These are phyloP conservation scores for Pyrrhia umbra DNA, from an alignment of 2,888 invertebrate genomes.

Conservation along the genomic window DNA sequence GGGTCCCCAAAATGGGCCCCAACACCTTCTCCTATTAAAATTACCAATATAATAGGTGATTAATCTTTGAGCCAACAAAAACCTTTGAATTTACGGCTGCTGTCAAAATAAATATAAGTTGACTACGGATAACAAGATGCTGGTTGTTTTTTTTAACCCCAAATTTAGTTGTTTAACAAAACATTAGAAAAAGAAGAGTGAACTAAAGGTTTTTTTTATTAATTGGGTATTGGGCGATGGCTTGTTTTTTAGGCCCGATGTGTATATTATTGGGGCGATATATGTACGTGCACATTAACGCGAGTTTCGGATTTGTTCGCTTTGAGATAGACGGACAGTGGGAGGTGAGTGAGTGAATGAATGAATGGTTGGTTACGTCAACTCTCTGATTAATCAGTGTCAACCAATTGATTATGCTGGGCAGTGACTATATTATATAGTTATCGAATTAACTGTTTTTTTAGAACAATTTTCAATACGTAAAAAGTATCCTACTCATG, in stretches of 20 bases:
- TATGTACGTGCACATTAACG: conserved; percentile 74
- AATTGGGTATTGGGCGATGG: conserved; percentile 82
- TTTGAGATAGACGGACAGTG: conserved; percentile 68
- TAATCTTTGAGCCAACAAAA: conserved; percentile 84
- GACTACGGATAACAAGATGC: conserved; percentile 74
- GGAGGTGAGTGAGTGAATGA: conserved; percentile 39
- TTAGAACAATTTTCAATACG: too few relatives aligned
- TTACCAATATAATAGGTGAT: conserved; percentile 86
- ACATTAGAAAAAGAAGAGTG: conserved; percentile 79
- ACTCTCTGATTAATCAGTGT: not conserved
- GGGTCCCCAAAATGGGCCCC: conserved; percentile 70
- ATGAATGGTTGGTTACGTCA: conserved; percentile 32
- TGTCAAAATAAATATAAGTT: conserved; percentile 86
- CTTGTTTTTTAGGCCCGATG: conserved; percentile 70
- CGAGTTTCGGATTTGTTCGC: conserved; percentile 73
- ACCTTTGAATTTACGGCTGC: conserved; percentile 78
- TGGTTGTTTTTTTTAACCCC: conserved; percentile 66
- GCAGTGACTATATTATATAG: not conserved
- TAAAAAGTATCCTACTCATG: too few relatives aligned
- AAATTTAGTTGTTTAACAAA: conserved; percentile 89
- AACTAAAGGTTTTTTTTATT: conserved; percentile 76
- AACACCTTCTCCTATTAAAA: conserved; percentile 86
- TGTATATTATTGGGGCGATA: conserved; percentile 75
- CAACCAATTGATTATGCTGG: not conserved
- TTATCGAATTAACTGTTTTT: too few relatives aligned